Conservation (phyloP, 2,797 vertebrate species). For the Alauda arvensis region DNA sequence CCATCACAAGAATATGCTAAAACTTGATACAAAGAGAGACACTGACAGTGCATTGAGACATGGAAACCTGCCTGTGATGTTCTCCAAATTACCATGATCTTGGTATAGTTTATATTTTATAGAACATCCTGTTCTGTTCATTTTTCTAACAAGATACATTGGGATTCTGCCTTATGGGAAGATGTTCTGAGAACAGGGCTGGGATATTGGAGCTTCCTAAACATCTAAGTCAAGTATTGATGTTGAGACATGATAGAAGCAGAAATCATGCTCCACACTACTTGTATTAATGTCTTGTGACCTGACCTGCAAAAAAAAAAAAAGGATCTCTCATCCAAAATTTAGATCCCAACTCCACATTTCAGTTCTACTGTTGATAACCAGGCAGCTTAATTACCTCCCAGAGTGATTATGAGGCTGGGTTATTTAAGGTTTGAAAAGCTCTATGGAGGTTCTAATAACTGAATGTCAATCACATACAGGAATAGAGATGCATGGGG, state of each 20-base stretch:
- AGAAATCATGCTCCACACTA: neutral
- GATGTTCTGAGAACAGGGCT: neutral
- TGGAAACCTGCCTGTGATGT: neutral
- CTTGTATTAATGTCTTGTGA: neutral
- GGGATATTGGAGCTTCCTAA: neutral
- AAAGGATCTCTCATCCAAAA: constrained; percentile 20
- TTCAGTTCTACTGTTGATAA: constrained; percentile 36
- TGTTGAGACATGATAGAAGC: neutral
- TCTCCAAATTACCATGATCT: neutral
- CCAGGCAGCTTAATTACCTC: constrained; percentile 37
- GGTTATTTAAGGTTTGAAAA: constrained; percentile 62
- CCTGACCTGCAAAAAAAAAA: neutral
- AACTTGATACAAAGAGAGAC: neutral
- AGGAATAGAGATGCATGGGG: neutral
- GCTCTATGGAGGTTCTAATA: constrained; percentile 46
- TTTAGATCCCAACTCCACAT: constrained; percentile 19
- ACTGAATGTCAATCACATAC: neutral
- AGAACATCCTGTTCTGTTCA: neutral
- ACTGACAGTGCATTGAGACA: neutral
- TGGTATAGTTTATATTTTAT: neutral
- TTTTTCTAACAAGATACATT: constrained; percentile 10
- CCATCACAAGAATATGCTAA: constrained; percentile 4
- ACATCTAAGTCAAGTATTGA: neutral
- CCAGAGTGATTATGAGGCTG: constrained; percentile 33
- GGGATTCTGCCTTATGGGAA: neutral